These are phyloP conservation scores for Cyrtodaria siliqua DNA, from an alignment of 2,888 invertebrate genomes.

Conservation along the genomic window DNA sequence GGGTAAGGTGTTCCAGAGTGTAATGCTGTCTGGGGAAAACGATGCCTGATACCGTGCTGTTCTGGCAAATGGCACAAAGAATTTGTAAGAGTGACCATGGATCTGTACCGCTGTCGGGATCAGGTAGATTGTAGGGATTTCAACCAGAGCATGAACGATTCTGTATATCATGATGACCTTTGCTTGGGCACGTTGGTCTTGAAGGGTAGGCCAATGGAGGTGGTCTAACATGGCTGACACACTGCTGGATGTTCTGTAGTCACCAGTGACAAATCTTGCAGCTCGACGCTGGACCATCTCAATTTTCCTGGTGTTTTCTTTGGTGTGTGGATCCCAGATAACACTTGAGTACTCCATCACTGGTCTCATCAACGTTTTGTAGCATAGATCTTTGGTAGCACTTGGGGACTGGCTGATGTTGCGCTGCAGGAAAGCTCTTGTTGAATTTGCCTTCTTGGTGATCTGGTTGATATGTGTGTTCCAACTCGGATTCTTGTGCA, in stretches of 20 bases:
- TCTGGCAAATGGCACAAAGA: no score
- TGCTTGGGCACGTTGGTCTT: constrained; percentile 1
- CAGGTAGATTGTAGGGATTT: neutral
- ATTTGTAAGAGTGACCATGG: no score
- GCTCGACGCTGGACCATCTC: constrained; percentile 22
- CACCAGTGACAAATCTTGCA: constrained; percentile 12
- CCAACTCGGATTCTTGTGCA: no score
- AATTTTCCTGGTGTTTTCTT: constrained; percentile 8
- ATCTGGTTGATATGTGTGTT: no score
- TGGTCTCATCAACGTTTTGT: constrained; percentile 14
- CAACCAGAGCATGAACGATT: neutral
- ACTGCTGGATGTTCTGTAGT: constrained; percentile 21
- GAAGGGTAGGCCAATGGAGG: neutral
- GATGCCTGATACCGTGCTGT: no score
- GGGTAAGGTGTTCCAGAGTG: no score
- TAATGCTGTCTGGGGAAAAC: no score
- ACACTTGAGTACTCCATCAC: constrained; percentile 14
- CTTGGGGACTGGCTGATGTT: neutral
- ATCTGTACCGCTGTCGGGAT: no score
- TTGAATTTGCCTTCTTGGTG: no score
- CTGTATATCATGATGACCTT: constrained; percentile 5
- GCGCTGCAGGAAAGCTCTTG: no score
- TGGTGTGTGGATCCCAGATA: constrained; percentile 27
- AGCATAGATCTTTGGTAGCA: constrained; percentile 25
- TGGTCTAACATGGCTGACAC: constrained; percentile 5